phyloP scores from a whole-genome alignment of 2,113 vertebrate genomes.

The Alexandromys fortis region DNA sequence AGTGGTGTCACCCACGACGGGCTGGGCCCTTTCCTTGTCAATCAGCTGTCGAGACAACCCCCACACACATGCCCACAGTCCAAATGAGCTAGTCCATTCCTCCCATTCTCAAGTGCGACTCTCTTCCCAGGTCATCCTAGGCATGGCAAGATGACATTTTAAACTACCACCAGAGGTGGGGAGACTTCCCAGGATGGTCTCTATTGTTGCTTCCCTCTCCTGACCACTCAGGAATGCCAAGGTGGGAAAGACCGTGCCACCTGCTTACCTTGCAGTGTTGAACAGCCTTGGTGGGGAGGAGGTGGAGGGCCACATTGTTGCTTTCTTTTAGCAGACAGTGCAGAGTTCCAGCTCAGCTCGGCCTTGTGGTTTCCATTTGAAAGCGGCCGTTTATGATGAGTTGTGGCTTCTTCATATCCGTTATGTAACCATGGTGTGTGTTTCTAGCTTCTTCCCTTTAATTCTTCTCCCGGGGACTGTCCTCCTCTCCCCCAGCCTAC shows the following conservation, averaged over 20 bases:
- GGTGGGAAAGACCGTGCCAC: background rate
- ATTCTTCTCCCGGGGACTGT: background rate
- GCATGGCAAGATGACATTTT: background rate
- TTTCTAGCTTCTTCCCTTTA: background rate
- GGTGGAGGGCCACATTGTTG: background rate
- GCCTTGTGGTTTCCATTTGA: background rate
- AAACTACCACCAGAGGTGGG: too few relatives aligned
- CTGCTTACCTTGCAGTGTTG: background rate
- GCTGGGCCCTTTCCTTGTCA: background rate
- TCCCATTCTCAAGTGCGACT: background rate
- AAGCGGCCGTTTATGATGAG: background rate
- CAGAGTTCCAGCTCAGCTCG: background rate
- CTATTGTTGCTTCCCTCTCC: background rate
- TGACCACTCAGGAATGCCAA: background rate
- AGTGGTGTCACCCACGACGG: too few relatives aligned
- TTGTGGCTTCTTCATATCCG: background rate
- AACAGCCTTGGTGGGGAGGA: background rate
- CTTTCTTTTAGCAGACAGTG: background rate
- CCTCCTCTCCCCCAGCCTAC: background rate
- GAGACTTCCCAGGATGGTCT: too few relatives aligned
- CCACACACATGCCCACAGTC: background rate
- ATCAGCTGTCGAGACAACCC: too few relatives aligned
- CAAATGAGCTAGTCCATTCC: background rate
- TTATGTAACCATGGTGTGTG: background rate
- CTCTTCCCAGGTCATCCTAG: background rate